These are phyloP conservation scores for Sebastes variabilis DNA, from an alignment of 2,797 vertebrate species.

Conservation along the genomic window DNA sequence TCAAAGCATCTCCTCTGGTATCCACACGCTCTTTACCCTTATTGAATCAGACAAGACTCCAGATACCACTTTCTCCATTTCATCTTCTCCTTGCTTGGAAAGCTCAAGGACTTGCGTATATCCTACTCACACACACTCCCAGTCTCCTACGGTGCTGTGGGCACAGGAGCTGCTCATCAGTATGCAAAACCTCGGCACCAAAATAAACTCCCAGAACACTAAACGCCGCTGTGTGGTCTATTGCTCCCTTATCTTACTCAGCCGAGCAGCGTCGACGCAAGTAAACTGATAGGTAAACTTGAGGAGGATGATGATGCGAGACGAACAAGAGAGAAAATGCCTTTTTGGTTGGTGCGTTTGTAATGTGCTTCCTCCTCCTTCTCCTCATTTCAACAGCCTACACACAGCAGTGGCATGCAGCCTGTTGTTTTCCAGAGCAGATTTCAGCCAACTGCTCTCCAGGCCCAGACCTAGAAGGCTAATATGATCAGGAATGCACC, in stretches of 20 bases:
- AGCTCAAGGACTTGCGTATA: slow-evolving; percentile 54
- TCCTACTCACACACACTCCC: slow-evolving; percentile 63
- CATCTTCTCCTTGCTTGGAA: slow-evolving; percentile 48
- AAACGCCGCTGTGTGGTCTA: slow-evolving; percentile 45
- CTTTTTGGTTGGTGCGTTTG: not conserved
- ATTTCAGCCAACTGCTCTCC: slow-evolving; percentile 38
- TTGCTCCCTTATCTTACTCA: slow-evolving; percentile 47
- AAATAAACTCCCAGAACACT: slow-evolving; percentile 70
- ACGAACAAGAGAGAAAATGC: not conserved
- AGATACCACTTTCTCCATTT: slow-evolving; percentile 61
- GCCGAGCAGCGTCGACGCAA: slow-evolving; percentile 16
- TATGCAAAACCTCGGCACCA: slow-evolving; percentile 70
- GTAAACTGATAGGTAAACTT: slow-evolving; percentile 40
- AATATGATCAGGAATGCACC: slow-evolving; percentile 63
- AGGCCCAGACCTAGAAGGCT: slow-evolving; percentile 41
- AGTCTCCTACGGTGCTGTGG: slow-evolving; percentile 66
- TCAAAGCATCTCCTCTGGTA: slow-evolving; percentile 50
- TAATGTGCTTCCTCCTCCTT: not conserved
- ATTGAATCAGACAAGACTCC: slow-evolving; percentile 64
- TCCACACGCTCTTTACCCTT: slow-evolving; percentile 40
- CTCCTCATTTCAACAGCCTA: slow-evolving; percentile 27
- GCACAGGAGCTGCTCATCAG: slow-evolving; percentile 72
- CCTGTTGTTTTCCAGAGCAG: slow-evolving; percentile 48
- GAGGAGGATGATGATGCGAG: not conserved
- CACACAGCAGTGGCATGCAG: slow-evolving; percentile 17